Percentiles rank a stretch among this genome's conserved stretches.
Evolutionary conservation across 2,113 vertebrate species (phyloP).

Genomic region (Orcinus orca): DNA sequence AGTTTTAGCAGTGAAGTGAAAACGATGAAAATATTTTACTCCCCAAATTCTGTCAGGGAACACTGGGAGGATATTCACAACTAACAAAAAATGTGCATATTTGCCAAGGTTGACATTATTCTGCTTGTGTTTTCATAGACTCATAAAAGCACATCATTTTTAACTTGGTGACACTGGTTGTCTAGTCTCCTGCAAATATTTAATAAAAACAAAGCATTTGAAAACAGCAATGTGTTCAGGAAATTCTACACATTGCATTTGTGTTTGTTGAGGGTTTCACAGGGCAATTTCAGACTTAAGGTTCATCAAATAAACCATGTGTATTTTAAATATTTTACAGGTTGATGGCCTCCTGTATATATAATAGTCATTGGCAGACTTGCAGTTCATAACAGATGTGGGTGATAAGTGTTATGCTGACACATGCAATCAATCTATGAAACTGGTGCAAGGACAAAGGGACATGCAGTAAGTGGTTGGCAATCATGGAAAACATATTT

Average conservation of each 20-base stretch:
- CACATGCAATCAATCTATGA: neutral
- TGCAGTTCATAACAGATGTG: neutral
- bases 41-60: neutral
- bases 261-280: neutral
- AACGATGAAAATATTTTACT: conserved; percentile 29
- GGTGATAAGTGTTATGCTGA: neutral
- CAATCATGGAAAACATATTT: neutral
- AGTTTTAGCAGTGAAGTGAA: conserved; percentile 2
- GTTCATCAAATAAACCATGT: neutral
- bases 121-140: neutral
- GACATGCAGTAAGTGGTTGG: neutral
- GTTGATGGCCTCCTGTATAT: neutral
- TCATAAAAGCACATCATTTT: neutral
- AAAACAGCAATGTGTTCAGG: neutral
- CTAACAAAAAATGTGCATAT: neutral
- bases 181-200: neutral
- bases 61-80: neutral
- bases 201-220: conserved; percentile 1
- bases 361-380: neutral
- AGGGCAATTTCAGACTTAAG: neutral
- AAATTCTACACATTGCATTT: neutral
- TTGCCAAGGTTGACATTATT: neutral
- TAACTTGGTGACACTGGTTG: neutral
- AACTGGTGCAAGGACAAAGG: neutral
- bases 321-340: neutral